Percentiles rank a stretch among this genome's conserved stretches.
phyloP scores from a whole-genome alignment of 92 coral and sea anemone genomes.

The Actinostola sp. region DNA sequence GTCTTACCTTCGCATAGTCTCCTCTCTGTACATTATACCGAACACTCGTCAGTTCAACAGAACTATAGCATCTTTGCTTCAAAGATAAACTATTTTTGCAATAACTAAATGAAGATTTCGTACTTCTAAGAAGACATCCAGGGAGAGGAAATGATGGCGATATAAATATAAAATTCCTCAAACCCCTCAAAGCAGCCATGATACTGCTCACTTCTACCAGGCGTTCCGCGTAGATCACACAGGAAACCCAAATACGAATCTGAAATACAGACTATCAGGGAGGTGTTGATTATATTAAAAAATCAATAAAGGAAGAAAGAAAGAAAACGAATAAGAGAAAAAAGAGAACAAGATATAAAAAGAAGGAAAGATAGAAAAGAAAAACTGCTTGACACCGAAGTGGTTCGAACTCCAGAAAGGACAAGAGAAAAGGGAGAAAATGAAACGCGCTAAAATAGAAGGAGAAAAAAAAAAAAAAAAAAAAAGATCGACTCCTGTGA shows the following conservation, averaged over 20 bases:
- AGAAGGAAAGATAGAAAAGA: too few relatives aligned
- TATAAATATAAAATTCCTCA: neutral
- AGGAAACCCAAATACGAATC: slow-evolving; percentile 11
- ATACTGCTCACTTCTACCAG: neutral
- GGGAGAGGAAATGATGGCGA: neutral
- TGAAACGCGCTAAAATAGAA: too few relatives aligned
- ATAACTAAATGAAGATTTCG: neutral
- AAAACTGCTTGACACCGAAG: too few relatives aligned
- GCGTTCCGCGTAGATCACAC: slow-evolving; percentile 23
- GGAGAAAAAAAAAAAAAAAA: too few relatives aligned
- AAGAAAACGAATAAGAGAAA: too few relatives aligned
- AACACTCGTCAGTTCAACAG: slow-evolving; percentile 75
- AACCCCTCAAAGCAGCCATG: slow-evolving; percentile 3
- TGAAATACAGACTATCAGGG: too few relatives aligned
- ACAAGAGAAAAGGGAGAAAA: too few relatives aligned
- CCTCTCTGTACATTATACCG: slow-evolving; percentile 78
- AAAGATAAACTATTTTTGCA: neutral
- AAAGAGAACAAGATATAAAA: too few relatives aligned
- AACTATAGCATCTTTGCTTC: slow-evolving; percentile 13
- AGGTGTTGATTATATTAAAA: too few relatives aligned
- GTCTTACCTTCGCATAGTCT: slow-evolving; percentile 57
- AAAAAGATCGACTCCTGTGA: too few relatives aligned
- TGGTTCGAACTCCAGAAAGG: too few relatives aligned
- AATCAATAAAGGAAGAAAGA: too few relatives aligned
- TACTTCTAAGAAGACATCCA: neutral